phyloP scores from a whole-genome alignment of 2,888 invertebrate genomes.

The Stenoptilia bipunctidactyla region DNA sequence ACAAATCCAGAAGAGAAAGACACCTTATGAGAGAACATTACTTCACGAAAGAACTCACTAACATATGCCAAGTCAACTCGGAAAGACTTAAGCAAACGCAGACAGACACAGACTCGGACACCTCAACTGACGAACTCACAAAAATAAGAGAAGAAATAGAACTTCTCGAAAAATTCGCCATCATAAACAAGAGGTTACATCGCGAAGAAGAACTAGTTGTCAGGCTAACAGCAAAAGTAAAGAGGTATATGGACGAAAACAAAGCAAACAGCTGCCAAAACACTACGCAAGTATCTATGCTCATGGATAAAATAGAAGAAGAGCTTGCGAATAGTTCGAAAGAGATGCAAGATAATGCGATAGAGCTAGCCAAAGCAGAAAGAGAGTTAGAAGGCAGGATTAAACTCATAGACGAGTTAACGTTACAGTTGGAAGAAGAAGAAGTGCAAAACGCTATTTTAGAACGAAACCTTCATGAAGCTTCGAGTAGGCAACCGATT shows the following conservation, averaged over 20 bases:
- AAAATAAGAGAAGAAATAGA: conserved; percentile 77
- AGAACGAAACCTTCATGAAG: conserved; percentile 56
- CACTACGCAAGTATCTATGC: conserved; percentile 54
- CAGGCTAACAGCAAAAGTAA: conserved; percentile 75
- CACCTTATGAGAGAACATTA: conserved; percentile 68
- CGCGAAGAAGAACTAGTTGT: conserved; percentile 81
- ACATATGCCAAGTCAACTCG: conserved; percentile 65
- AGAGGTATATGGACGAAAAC: conserved; percentile 69
- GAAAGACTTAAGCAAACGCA: conserved; percentile 51
- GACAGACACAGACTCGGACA: conserved; percentile 62
- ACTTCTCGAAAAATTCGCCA: conserved; percentile 78
- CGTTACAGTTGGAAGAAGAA: conserved; percentile 63
- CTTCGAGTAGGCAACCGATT: conserved; percentile 57
- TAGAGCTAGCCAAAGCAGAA: conserved; percentile 60
- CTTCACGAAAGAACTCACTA: conserved; percentile 65
- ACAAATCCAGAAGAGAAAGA: conserved; percentile 65
- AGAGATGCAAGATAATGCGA: conserved; percentile 66
- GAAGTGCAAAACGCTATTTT: conserved; percentile 59
- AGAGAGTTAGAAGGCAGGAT: conserved; percentile 65
- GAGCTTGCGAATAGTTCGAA: conserved; percentile 58
- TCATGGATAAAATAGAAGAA: conserved; percentile 64
- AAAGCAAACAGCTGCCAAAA: conserved; percentile 61
- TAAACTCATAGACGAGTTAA: conserved; percentile 65
- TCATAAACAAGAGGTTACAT: conserved; percentile 79
- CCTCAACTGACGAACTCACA: conserved; percentile 62